Evolutionary conservation across 2,888 invertebrate genomes (phyloP).

Genomic region (Isoperla grammatica): DNA sequence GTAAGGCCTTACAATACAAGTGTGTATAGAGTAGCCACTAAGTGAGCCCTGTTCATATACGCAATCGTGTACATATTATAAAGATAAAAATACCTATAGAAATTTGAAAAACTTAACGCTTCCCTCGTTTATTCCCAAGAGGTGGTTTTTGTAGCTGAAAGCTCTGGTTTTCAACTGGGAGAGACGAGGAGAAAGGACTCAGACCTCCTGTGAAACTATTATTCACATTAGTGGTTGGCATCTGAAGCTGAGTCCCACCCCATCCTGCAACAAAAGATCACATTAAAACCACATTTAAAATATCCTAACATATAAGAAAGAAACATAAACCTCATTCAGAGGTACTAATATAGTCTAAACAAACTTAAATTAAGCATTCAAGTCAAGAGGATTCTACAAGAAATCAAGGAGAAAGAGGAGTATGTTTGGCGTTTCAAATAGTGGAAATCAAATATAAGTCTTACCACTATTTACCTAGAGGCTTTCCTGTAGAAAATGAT

Average conservation of each 20-base stretch:
- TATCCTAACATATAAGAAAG: not conserved
- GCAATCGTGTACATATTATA: no score
- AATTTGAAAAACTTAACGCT: constrained; percentile 48
- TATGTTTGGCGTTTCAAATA: not conserved
- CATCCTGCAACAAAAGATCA: constrained; percentile 18
- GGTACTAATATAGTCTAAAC: not conserved
- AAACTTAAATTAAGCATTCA: not conserved
- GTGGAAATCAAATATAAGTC: not conserved
- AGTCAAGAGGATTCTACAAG: not conserved
- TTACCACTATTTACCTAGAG: constrained; percentile 29
- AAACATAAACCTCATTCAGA: not conserved
- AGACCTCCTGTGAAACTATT: constrained; percentile 24
- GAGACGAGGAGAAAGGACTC: constrained; percentile 33
- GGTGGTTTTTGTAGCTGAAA: constrained; percentile 71
- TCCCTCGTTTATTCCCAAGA: constrained; percentile 59
- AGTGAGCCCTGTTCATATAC: no score
- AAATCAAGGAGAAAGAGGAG: not conserved
- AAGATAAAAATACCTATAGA: no score
- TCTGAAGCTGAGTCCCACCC: constrained; percentile 12
- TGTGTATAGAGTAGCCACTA: no score
- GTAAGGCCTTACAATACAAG: no score
- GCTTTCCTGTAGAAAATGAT: constrained; percentile 20
- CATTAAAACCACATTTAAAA: not conserved
- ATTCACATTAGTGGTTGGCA: constrained; percentile 16
- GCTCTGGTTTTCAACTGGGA: constrained; percentile 38